Evolutionary conservation across 2,888 invertebrate species (phyloP).

Genomic region (Proisotoma minuta): DNA sequence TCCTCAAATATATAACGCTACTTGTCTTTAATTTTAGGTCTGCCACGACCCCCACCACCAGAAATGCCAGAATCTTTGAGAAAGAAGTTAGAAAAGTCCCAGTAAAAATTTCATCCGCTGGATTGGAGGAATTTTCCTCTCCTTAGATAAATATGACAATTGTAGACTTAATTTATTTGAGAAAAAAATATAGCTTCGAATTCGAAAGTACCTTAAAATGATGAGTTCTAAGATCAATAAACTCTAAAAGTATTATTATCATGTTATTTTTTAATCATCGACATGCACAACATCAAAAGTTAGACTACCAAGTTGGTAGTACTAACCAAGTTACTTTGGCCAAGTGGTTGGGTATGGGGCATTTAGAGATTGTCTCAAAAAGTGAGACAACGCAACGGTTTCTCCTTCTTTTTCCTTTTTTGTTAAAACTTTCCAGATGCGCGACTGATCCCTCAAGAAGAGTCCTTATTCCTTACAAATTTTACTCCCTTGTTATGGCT

Average conservation of each 20-base stretch:
- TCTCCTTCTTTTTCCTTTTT: too few species aligned
- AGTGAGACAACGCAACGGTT: too few species aligned
- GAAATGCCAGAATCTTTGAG: conserved; percentile 90
- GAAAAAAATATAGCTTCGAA: not conserved
- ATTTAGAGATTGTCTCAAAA: too few species aligned
- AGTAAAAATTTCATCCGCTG: conserved; percentile 16
- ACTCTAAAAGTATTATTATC: not conserved
- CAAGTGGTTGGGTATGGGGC: too few species aligned
- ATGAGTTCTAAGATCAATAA: not conserved
- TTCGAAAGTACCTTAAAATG: not conserved
- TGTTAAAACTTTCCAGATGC: too few species aligned
- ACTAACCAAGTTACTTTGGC: too few species aligned
- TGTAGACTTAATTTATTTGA: not conserved
- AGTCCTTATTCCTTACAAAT: too few species aligned
- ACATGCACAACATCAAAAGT: too few species aligned
- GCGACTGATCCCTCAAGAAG: too few species aligned
- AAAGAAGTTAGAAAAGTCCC: conserved; percentile 57
- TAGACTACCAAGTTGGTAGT: too few species aligned
- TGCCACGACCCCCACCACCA: conserved; percentile 94
- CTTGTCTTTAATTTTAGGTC: conserved; percentile 50
- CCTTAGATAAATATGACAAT: not conserved
- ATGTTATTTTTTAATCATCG: too few species aligned
- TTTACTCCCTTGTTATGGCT: too few species aligned
- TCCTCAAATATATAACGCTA: not conserved
- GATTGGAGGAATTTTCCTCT: not conserved